Conservation (phyloP, 2,888 invertebrate genomes). For the Pseudanteris insignis region DNA sequence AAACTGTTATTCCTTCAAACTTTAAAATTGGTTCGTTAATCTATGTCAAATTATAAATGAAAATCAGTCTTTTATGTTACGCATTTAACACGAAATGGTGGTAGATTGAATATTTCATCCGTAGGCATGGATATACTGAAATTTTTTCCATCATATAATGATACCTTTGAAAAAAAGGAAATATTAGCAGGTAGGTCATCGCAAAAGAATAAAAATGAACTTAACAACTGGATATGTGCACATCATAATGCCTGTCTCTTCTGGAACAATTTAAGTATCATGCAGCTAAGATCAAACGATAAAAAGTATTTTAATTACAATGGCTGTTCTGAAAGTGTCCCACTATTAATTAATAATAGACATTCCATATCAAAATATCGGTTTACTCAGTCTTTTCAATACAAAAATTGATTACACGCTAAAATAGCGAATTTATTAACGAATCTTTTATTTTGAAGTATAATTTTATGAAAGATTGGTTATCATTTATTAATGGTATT, state of each 20-base stretch:
- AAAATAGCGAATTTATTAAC: no score
- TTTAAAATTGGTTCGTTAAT: no score
- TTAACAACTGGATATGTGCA: slow-evolving; percentile 23
- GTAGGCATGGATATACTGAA: slow-evolving; percentile 43
- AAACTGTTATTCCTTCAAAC: no score
- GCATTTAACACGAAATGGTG: no score
- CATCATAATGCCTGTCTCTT: slow-evolving; percentile 35
- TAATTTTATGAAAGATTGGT: no score
- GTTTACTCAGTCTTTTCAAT: slow-evolving; percentile 12
- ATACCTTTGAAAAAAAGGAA: slow-evolving; percentile 12
- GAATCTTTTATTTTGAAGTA: no score
- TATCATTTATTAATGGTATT: no score
- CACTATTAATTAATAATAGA: slow-evolving; percentile 25
- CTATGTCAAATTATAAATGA: no score
- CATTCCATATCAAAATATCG: slow-evolving; percentile 4
- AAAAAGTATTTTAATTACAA: slow-evolving; percentile 20
- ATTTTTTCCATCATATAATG: slow-evolving; percentile 21
- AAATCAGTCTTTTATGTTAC: no score
- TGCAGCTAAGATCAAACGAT: slow-evolving; percentile 11
- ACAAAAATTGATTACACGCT: background rate
- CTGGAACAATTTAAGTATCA: slow-evolving; percentile 29
- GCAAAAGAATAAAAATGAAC: slow-evolving; percentile 25
- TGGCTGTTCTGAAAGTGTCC: slow-evolving; percentile 34
- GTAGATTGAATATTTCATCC: slow-evolving; percentile 48
- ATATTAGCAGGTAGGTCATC: slow-evolving; percentile 21